Percentiles rank a stretch among this genome's conserved stretches.
phyloP scores from a whole-genome alignment of 1,140 invertebrate species.

The Aradophagus sp. region DNA sequence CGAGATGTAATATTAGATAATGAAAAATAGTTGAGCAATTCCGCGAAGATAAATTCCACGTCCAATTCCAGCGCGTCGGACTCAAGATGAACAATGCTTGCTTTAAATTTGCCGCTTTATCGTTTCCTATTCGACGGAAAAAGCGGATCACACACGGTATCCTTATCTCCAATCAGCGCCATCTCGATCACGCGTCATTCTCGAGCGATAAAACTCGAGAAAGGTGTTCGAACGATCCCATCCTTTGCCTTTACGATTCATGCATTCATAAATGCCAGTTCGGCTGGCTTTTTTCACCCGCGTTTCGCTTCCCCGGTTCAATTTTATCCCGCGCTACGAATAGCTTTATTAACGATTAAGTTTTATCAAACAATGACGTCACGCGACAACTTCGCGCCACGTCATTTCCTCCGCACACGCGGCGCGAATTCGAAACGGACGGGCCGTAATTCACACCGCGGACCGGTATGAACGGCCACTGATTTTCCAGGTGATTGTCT shows the following conservation, averaged over 20 bases:
- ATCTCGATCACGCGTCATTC: constrained; percentile 24
- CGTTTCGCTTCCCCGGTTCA: too few relatives aligned
- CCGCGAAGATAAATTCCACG: too few relatives aligned
- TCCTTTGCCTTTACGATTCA: constrained; percentile 28
- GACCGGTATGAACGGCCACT: too few relatives aligned
- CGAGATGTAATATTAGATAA: too few relatives aligned
- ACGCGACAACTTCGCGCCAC: constrained; percentile 1
- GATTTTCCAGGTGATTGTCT: too few relatives aligned
- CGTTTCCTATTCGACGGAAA: not conserved
- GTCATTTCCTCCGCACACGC: constrained; percentile 8
- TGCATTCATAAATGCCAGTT: constrained; percentile 10
- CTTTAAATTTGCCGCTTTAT: not conserved
- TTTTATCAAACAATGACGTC: constrained; percentile 28
- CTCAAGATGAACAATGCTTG: not conserved
- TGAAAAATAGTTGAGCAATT: too few relatives aligned
- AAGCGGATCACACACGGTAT: too few relatives aligned
- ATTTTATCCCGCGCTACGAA: constrained; percentile 10
- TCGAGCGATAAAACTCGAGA: constrained; percentile 13
- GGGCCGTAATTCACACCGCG: too few relatives aligned
- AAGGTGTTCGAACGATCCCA: constrained; percentile 15
- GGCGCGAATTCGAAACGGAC: not conserved
- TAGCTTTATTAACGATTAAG: constrained; percentile 18
- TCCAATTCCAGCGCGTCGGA: too few relatives aligned
- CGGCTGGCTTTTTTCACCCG: constrained; percentile 3
- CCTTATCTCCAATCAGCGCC: constrained; percentile 17